Base-by-base conservation (phyloP, 53 echinoderm and acorn worm genomes). In the Holothuria leucospilota region DNA sequence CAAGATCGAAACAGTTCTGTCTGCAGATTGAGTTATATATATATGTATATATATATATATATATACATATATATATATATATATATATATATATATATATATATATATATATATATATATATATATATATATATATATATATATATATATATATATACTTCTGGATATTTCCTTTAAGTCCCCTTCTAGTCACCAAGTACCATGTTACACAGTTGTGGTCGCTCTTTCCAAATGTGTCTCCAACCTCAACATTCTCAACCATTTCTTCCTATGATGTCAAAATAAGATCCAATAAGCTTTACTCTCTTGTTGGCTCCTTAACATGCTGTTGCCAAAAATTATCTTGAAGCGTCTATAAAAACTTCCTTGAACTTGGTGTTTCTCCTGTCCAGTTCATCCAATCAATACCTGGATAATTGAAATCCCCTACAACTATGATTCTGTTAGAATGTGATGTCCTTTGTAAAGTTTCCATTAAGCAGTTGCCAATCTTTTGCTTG, bases 321-420 rank as follows among this genome's bases (percentile, higher is more conserved):
- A 81, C 42, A 27, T 61, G 61, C 16, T 81, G 81, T 38, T 81
- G 81, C 63, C 61, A 81, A 34, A 61, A 81, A 13, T 81, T 81
- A 62, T 81, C 8, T 53, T 81, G 81, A 6, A 81, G 10, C 5
- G 13, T 16, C 20, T 81, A 29, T 81, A 81, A 27, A 81, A 81
- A 81, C 24, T 1, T 81, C 39, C 63, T 34, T 30, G 81, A 27
- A 28, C 62, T 62, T 62, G 39, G 62, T 9, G 24, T 20, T n/a
- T 38, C 63, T 81, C 13, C 81, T 26, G 62, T 6, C 39, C 23
- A 62, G 25, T 13, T 10, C 0, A 29, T 38, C 81, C 62, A 61
- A 34, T 81, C 63, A 20, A 81, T 81, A 62, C 42, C 81, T 81
- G 81, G 29, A 38, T 81, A 81, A 38, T 81, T 81, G 13, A 81